Base-by-base conservation (phyloP, 1,140 invertebrate species). In the Diachasma alloeum region DNA sequence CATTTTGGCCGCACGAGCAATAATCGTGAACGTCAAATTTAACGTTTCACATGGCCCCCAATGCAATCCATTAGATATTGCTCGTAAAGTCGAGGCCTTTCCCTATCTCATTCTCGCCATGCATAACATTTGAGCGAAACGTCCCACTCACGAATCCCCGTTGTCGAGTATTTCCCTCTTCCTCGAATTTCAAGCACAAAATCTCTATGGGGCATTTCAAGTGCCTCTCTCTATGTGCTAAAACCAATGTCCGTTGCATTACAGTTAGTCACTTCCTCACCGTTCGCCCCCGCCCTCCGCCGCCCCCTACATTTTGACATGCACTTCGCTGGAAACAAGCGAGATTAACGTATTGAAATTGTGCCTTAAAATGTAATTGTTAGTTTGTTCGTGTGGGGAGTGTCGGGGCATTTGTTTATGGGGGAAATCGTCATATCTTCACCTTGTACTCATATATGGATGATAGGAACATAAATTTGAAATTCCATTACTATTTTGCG, bases 21-120 rank as follows among this genome's bases (percentile, higher is more conserved):
- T 89, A 89, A 89, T 89, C 88, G 87, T 89, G 85, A 88, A 89
- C 85, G 87, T 88, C 84, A 87, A 89, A 88, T 88, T 89, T 88
- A 88, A 89, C 85, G 86, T 83, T 82, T 79, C 83, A 84, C 81
- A 83, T 81, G 81, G 80, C 75, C 69, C 44, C 71, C 85, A 82
- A 89, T 88, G 86, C 87, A 88, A 89, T 89, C 87, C 88, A 89
- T 89, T 89, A 89, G 87, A 88, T 89, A 89, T 88, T 84, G 88
- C 87, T 88, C 88, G 85, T 89, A 88, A 89, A 89, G 83, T 87
- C 86, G 79, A 81, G 66, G 36, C 66, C 79, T 42, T 42, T 69
- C 84, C 80, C 81, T 88, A 87, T 86, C 85, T 86, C 83, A 82
- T 79, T 22, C 73, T 73, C 70, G 70, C 78, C 48, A 82, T 84